Evolutionary conservation across 30 jellyfish, hydroid and myxozoan genomes (phyloP).

Genomic region (Cassiopea andromeda): DNA sequence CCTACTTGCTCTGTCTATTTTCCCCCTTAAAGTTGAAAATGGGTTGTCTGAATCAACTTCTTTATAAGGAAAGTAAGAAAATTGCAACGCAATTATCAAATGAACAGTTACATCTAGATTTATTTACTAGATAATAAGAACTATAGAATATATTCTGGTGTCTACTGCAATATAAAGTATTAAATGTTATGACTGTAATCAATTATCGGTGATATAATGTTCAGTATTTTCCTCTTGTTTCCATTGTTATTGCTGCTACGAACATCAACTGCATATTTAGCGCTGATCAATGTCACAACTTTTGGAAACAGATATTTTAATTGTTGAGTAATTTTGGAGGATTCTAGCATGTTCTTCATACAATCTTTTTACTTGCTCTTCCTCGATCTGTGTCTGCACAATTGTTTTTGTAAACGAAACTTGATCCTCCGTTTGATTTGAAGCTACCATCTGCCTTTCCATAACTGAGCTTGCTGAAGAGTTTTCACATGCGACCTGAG

Average conservation of each 20-base stretch:
- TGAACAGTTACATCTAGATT: neutral
- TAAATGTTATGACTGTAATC: neutral
- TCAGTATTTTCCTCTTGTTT: neutral
- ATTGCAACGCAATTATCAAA: neutral
- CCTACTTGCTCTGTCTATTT: no score
- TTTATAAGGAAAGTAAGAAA: neutral
- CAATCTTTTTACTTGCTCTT: conserved; percentile 33
- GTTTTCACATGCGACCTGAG: neutral
- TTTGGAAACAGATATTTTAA: conserved; percentile 14
- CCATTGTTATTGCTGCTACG: neutral
- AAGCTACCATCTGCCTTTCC: neutral
- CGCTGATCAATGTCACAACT: conserved; percentile 3
- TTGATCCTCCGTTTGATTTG: neutral
- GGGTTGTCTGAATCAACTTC: no score
- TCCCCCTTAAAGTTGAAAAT: no score
- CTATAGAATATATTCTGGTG: neutral
- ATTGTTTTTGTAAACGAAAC: neutral
- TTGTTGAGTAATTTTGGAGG: conserved; percentile 14
- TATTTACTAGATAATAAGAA: neutral
- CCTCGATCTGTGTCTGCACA: conserved; percentile 28
- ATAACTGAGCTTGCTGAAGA: neutral
- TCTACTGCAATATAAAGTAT: neutral
- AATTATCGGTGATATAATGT: neutral
- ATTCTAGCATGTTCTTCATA: conserved; percentile 54
- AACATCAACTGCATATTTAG: neutral